phyloP scores from a whole-genome alignment of 2,888 invertebrate species.

The Aspidiotus destructor region DNA sequence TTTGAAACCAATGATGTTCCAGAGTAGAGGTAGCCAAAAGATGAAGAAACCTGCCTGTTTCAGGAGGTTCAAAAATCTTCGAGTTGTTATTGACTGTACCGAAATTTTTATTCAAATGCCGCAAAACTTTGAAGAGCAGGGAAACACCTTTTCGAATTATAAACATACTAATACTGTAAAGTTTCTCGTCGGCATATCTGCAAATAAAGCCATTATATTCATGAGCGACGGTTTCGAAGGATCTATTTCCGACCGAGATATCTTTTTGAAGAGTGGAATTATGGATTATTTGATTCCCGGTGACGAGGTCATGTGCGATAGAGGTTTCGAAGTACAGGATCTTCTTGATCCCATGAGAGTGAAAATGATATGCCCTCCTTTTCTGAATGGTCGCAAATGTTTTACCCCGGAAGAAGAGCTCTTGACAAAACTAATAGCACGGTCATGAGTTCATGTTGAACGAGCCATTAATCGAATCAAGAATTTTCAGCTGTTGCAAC shows the following conservation, averaged over 20 bases:
- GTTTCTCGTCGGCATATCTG: neutral
- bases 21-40: neutral
- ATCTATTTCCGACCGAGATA: neutral
- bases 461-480: conserved; percentile 1
- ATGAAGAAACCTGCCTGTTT: neutral
- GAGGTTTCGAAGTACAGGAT: neutral
- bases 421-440: neutral
- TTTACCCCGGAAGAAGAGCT: neutral
- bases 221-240: neutral
- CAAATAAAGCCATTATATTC: neutral
- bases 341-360: neutral
- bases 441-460: neutral
- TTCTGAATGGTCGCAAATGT: neutral
- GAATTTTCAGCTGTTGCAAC: neutral
- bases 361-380: neutral
- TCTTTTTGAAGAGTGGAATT: neutral
- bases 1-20: neutral
- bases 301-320: neutral
- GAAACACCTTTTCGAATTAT: conserved; percentile 2
- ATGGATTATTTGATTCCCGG: neutral
- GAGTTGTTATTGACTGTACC: neutral
- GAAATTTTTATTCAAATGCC: conserved; percentile 5
- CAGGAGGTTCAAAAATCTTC: neutral
- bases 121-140: neutral
- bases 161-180: neutral